phyloP scores from a whole-genome alignment of 2,113 vertebrate species.

The Cynocephalus volans region DNA sequence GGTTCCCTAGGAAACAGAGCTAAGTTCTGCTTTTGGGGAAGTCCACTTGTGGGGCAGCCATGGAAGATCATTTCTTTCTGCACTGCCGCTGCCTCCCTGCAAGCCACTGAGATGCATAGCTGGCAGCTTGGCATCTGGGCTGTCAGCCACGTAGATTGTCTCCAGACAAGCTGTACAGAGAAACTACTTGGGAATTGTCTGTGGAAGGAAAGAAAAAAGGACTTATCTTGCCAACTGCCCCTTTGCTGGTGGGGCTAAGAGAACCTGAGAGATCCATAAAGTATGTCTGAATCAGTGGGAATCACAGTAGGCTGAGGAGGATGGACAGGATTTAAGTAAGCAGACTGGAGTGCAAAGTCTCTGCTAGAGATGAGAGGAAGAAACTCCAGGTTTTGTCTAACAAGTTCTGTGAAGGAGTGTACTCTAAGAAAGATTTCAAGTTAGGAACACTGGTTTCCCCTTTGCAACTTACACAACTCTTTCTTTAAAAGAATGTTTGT shows the following conservation, averaged over 20 bases:
- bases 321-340: background rate
- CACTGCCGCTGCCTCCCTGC: background rate
- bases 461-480: background rate
- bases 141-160: background rate
- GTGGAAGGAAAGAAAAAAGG: background rate
- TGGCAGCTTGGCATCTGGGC: background rate
- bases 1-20: background rate
- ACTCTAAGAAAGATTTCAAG: background rate
- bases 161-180: background rate
- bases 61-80: background rate
- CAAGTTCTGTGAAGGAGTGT: background rate
- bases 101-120: background rate
- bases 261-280: background rate
- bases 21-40: background rate
- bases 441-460: background rate
- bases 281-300: background rate
- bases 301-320: background rate
- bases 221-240: background rate
- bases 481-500: background rate
- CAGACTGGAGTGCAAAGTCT: background rate
- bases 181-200: background rate
- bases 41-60: background rate
- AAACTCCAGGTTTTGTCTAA: background rate
- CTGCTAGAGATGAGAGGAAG: background rate
- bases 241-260: background rate